These are phyloP conservation scores for Chrysocyon brachyurus DNA, from an alignment of 2,797 vertebrate genomes.

Conservation along the genomic window DNA sequence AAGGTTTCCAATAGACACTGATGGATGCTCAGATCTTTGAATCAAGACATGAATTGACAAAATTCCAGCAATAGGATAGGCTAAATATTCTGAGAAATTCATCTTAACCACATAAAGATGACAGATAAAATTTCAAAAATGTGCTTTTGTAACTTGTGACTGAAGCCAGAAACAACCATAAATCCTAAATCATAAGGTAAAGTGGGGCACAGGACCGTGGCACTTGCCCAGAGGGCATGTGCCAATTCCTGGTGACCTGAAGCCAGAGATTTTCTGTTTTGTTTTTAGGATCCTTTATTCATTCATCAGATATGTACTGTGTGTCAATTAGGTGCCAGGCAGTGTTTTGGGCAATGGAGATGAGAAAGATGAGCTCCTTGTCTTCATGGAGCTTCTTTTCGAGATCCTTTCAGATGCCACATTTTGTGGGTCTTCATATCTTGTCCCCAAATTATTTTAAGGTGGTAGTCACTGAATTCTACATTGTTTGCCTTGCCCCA, in stretches of 20 bases:
- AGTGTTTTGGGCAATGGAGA: not conserved
- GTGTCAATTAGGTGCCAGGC: not conserved
- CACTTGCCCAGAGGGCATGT: not conserved
- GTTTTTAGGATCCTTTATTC: not conserved
- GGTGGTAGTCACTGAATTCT: not conserved
- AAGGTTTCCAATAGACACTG: not conserved
- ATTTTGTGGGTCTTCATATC: not conserved
- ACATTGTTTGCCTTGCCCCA: not conserved
- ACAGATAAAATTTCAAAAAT: conserved; percentile 7
- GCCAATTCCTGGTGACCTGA: not conserved
- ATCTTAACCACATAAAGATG: not conserved
- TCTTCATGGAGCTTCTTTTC: not conserved
- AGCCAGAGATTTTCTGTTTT: not conserved
- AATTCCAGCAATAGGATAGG: not conserved
- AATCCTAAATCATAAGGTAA: not conserved
- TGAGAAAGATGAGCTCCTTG: not conserved
- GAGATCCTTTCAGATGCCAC: not conserved
- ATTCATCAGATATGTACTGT: not conserved
- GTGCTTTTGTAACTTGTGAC: not conserved
- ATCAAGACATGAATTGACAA: not conserved
- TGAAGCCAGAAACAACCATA: not conserved
- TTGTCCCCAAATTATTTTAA: not conserved
- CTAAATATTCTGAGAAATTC: not conserved
- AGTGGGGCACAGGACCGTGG: not conserved
- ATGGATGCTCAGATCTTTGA: not conserved